phyloP scores from a whole-genome alignment of 64 coral and sea anemone species.

The Cladopsammia gracilis region DNA sequence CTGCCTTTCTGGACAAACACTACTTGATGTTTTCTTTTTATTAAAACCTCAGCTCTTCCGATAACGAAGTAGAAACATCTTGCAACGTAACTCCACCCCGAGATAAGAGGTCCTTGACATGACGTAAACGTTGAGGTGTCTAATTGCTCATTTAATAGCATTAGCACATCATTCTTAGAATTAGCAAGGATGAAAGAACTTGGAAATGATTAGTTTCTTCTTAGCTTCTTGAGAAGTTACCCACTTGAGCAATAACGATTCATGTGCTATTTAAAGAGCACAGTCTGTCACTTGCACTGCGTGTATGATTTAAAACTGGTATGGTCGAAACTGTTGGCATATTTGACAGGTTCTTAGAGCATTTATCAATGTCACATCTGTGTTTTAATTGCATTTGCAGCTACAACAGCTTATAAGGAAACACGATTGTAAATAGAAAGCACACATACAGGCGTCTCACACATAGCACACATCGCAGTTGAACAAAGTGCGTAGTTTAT shows the following conservation, averaged over 20 bases:
- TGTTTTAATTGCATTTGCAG: constrained; percentile 43
- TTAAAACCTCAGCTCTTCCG: background rate
- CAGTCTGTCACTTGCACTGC: background rate
- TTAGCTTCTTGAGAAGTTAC: background rate
- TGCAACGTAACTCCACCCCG: constrained; percentile 13
- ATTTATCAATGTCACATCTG: constrained; percentile 49
- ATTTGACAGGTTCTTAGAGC: constrained; percentile 41
- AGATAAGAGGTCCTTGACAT: constrained; percentile 44
- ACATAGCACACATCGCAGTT: background rate
- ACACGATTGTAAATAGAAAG: constrained; percentile 23
- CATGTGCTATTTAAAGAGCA: background rate
- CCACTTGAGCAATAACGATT: background rate
- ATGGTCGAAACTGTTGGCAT: background rate
- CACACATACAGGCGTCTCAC: background rate
- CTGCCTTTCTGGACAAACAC: background rate
- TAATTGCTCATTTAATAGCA: constrained; percentile 43
- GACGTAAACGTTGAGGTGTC: constrained; percentile 38
- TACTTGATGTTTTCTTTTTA: background rate
- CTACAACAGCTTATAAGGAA: constrained; percentile 15
- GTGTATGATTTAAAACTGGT: background rate
- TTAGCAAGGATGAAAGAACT: constrained; percentile 2
- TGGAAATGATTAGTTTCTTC: background rate
- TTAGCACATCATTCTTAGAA: constrained; percentile 27
- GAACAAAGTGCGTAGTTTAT: background rate
- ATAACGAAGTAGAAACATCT: constrained; percentile 33